Conservation (phyloP, 2,113 vertebrate genomes). For the Carassius gibelio region DNA sequence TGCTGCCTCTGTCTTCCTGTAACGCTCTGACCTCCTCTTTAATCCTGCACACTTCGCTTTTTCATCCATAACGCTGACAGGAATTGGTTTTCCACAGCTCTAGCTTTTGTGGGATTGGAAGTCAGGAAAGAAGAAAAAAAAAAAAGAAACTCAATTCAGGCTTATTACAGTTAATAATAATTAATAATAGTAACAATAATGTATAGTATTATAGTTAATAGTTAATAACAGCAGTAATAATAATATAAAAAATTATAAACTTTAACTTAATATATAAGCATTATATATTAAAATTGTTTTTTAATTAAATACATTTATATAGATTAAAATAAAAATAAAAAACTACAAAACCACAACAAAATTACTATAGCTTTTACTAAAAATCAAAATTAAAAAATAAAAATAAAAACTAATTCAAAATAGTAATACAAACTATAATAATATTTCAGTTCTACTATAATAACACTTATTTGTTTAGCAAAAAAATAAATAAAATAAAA, state of each 20-base stretch:
- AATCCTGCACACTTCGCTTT: slow-evolving; percentile 48
- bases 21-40: slow-evolving; percentile 55
- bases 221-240: too few species aligned
- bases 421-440: neutral
- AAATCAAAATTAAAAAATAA: neutral
- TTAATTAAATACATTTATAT: neutral
- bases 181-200: neutral
- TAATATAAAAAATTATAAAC: neutral
- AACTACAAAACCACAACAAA: neutral
- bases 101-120: neutral
- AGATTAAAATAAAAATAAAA: neutral
- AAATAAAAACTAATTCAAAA: neutral
- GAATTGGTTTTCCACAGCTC: neutral
- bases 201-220: too few species aligned
- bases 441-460: neutral
- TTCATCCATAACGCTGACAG: slow-evolving; percentile 12
- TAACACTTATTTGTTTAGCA: neutral
- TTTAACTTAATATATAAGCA: neutral
- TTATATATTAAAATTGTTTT: too few species aligned
- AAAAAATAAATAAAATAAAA: too few species aligned
- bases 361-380: neutral
- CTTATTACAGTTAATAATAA: neutral
- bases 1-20: slow-evolving; percentile 27
- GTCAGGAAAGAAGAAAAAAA: neutral
- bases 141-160: neutral